Evolutionary conservation across 2,888 invertebrate species (phyloP).

Genomic region (Alloscopus bannaensis): DNA sequence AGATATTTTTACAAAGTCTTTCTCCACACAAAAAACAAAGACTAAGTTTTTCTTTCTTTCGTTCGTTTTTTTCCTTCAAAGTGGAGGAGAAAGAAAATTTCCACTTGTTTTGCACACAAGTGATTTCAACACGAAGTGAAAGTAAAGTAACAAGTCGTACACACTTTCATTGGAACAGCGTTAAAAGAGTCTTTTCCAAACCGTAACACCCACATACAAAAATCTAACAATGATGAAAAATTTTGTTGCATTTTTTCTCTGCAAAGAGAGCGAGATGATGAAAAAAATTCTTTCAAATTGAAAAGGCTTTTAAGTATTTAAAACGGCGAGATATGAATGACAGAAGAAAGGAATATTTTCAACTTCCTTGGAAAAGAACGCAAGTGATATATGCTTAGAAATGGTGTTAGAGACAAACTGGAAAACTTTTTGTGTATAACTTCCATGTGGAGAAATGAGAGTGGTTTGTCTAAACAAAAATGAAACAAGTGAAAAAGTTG

Average conservation of each 20-base stretch:
- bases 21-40: constrained; percentile 32
- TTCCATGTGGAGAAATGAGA: not conserved
- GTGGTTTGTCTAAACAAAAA: not conserved
- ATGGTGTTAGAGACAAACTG: constrained; percentile 4
- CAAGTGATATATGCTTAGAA: too few species aligned
- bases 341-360: too few species aligned
- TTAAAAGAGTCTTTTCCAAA: too few species aligned
- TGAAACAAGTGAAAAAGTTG: constrained; percentile 3
- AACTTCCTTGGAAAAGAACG: too few species aligned
- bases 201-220: not conserved
- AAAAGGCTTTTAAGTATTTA: constrained; percentile 17
- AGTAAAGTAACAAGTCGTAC: not conserved
- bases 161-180: too few species aligned
- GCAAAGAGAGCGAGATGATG: not conserved
- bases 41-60: constrained; percentile 23
- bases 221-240: not conserved
- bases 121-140: constrained; percentile 33
- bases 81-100: constrained; percentile 43
- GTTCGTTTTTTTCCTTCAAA: constrained; percentile 14
- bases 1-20: constrained; percentile 31
- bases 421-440: not conserved
- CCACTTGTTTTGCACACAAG: constrained; percentile 21
- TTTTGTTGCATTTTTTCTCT: constrained; percentile 7
- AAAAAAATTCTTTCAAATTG: not conserved
- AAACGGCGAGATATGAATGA: not conserved